Evolutionary conservation across 2,113 vertebrate species (phyloP).

Genomic region (Mobula birostris): DNA sequence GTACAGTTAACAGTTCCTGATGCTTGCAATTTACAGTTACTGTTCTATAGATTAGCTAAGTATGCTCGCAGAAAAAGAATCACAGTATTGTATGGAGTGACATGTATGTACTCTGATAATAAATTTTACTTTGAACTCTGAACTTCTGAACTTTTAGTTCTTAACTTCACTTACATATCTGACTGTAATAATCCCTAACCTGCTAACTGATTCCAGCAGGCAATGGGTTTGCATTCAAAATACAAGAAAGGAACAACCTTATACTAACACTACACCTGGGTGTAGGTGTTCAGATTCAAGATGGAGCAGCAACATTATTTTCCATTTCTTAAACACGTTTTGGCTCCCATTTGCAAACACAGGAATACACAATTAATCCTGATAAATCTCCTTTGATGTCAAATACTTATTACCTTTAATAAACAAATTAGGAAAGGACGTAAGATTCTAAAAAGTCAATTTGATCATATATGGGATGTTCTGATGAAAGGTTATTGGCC

Average conservation of each 20-base stretch:
- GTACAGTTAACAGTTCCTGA: no score
- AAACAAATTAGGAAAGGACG: neutral
- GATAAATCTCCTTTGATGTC: neutral
- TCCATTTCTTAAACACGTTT: neutral
- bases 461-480: no score
- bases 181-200: no score
- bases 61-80: no score
- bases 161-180: no score
- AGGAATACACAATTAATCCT: neutral
- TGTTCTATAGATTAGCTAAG: no score
- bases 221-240: neutral
- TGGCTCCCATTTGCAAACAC: neutral
- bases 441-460: neutral
- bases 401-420: neutral
- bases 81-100: no score
- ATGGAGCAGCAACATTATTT: neutral
- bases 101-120: no score
- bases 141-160: no score
- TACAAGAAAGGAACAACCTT: neutral
- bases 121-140: no score
- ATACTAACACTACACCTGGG: neutral
- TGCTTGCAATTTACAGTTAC: no score
- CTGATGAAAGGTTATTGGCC: neutral
- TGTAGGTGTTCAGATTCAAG: neutral
- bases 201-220: no score